phyloP scores from a whole-genome alignment of 2,113 vertebrate species.

The Microcebus griseorufus region DNA sequence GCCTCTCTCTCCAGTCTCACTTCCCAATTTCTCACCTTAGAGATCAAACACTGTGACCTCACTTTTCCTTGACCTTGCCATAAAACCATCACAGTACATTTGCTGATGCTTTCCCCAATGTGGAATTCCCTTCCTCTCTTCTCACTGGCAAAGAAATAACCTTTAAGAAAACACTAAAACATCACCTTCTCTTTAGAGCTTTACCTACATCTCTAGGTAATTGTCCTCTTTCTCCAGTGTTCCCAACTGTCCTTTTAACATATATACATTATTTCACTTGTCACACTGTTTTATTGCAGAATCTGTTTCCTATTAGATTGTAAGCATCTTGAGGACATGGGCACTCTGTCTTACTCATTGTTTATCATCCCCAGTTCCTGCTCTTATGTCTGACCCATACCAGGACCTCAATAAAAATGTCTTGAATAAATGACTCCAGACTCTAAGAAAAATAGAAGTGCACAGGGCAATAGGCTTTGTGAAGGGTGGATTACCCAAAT shows the following conservation, averaged over 20 bases:
- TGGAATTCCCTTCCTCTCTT: neutral
- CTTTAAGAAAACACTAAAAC: neutral
- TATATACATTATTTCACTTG: neutral
- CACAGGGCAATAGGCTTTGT: neutral
- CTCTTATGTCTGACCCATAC: neutral
- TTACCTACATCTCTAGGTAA: neutral
- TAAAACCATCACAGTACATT: neutral
- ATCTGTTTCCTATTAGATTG: neutral
- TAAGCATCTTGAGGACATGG: neutral
- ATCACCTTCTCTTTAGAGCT: neutral
- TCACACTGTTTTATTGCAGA: neutral
- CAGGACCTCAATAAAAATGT: neutral
- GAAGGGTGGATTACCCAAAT: neutral
- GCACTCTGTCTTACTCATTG: neutral
- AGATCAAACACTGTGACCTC: neutral
- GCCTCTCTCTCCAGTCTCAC: neutral
- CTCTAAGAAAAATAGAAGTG: neutral
- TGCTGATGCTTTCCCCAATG: neutral
- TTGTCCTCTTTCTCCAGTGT: neutral
- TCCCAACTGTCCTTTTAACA: neutral
- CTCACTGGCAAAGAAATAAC: neutral
- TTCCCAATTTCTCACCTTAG: neutral
- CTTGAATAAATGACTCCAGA: neutral
- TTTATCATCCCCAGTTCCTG: neutral
- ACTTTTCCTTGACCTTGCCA: neutral